Percentiles rank a stretch among this genome's conserved stretches.
phyloP scores from a whole-genome alignment of 2,888 invertebrate species.

The Operophtera brumata region DNA sequence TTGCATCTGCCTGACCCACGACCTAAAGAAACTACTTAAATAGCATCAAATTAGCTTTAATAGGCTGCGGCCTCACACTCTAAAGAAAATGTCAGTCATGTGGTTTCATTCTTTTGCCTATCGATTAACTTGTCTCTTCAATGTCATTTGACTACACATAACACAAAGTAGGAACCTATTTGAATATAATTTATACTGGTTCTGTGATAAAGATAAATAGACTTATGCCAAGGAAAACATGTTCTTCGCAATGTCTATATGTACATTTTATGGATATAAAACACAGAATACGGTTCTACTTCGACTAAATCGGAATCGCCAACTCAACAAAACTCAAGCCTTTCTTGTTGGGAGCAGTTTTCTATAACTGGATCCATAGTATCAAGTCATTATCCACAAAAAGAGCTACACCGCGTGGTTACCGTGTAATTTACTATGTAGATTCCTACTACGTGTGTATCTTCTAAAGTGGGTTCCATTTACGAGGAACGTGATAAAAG shows the following conservation, averaged over 20 bases:
- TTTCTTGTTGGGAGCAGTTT: background rate
- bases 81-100: conserved; percentile 28
- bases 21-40: conserved; percentile 41
- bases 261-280: no score
- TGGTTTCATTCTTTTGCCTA: conserved; percentile 25
- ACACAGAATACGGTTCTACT: background rate
- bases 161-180: background rate
- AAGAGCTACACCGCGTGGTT: background rate
- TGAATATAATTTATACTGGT: conserved; percentile 5
- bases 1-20: conserved; percentile 44
- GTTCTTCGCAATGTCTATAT: background rate
- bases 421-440: background rate
- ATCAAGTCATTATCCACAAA: background rate
- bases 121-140: conserved; percentile 27
- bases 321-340: no score
- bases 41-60: conserved; percentile 43
- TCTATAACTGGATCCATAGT: background rate
- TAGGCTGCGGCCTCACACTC: conserved; percentile 18
- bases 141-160: conserved; percentile 13
- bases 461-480: conserved; percentile 22
- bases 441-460: conserved; percentile 2
- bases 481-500: conserved; percentile 23
- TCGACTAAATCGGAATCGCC: no score
- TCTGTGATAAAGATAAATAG: background rate
- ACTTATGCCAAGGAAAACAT: background rate